A percentile compares a stretch with the other conserved stretches of the same genome.
These are phyloP conservation scores for Mantis religiosa DNA, from an alignment of 2,888 invertebrate genomes.

Conservation along the genomic window DNA sequence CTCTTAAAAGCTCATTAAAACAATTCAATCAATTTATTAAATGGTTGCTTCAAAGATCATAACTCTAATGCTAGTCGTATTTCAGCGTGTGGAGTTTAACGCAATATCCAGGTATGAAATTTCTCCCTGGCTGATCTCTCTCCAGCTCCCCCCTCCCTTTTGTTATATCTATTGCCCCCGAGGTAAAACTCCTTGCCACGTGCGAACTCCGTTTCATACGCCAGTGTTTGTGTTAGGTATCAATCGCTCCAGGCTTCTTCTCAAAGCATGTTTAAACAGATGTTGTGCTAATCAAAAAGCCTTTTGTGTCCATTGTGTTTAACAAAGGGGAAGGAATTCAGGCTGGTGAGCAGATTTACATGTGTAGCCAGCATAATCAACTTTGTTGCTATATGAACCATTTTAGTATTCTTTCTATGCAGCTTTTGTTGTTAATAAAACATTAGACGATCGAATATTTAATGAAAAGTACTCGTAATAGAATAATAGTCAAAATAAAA, in stretches of 20 bases:
- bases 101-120: neutral
- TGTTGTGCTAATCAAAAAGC: neutral
- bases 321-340: neutral
- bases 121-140: neutral
- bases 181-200: neutral
- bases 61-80: too few relatives aligned
- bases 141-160: neutral
- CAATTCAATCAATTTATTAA: too few relatives aligned
- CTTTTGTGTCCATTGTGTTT: neutral
- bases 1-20: too few relatives aligned
- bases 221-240: neutral
- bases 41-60: too few relatives aligned
- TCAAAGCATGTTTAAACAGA: neutral
- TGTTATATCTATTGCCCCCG: neutral
- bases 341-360: neutral
- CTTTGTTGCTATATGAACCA: too few relatives aligned
- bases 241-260: neutral
- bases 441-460: too few relatives aligned
- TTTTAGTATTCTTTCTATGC: too few relatives aligned
- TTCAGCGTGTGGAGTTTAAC: too few relatives aligned
- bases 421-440: too few relatives aligned
- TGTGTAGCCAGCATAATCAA: too few relatives aligned
- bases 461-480: too few relatives aligned
- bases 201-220: neutral
- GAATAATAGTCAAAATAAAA: too few relatives aligned